Evolutionary conservation across 2,113 vertebrate species (phyloP), one percentile per base, ranked within the genome.

Genomic region (Sakesphorus luctuosus): DNA sequence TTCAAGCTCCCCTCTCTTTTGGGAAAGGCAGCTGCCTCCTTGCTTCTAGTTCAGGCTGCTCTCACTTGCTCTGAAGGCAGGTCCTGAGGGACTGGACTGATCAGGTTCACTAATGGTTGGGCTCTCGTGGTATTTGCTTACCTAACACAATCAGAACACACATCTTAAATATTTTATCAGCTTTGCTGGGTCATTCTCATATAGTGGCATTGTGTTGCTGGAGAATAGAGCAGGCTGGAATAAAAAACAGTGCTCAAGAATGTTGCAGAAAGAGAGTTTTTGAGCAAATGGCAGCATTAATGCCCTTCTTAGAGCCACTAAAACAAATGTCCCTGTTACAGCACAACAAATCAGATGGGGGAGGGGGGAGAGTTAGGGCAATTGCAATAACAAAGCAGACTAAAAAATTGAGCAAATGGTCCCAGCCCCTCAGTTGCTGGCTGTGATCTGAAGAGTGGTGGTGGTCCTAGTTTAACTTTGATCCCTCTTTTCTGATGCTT

Each of bases 101-200:
- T 98, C 92, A 67, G 92, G 94, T 96, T 98, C 96, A 92, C 96
- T 97, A 96, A 97, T 96, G 93, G 89, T 71, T 2, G 6, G 73
- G 63, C 89, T 96, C 59, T 55, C 36, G 13, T 92, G 93, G 95
- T 96, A 96, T 97, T 97, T 98, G 97, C 97, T 98, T 98, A 96
- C 97, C 90, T 93, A 92, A 96, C 95, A 94, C 84, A 96, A 96
- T 97, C 96, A 96, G 96, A 95, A 96, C 96, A 96, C 6, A 3
- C 3, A 10, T 91, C 84, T 97, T 98, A 94, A 98, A 98, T 98
- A 97, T 97, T 98, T 97, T 95, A 98, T 97, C 89, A 98, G 94
- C 85, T 93, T 95, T 29, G 13, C 47, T 63, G 97, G 95, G 94
- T 96, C 92, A 72, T 84, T 97, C 97, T 97, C 79, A 66, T 96